Evolutionary conservation across 2,797 vertebrate species (phyloP), one percentile per base, ranked within the genome.

Genomic region (Lithobates sylvaticus): DNA sequence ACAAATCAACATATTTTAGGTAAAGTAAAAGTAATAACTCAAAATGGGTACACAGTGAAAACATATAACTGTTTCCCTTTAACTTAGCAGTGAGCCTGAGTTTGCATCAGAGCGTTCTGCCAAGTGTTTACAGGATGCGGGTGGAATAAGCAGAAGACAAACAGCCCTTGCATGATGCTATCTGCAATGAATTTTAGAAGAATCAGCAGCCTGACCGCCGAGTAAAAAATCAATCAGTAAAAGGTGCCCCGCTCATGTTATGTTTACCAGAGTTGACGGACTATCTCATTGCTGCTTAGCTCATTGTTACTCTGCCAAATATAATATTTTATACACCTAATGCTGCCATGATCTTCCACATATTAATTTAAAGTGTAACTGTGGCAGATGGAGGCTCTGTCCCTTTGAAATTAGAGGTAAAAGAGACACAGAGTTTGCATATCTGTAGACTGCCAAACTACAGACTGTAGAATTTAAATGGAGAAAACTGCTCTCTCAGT

Each of bases 221-320:
- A 32, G n/a, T 58, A 81, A 23, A 39, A 61, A 81, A 81, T 58
- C 42, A 73, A 81, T 72, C 77, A 50, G 4, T 15, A 10, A 21
- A 15, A 50, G 44, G 26, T 29, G 7, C 10, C 69, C 36, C 54
- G 50, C 47, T 34, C 69, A 36, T 29, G 27, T 81, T 4, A 10
- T 34, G 50, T 61, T 81, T 61, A 71, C 47, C 36, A 15, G 42
- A 61, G 29, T 26, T 81, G 68, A 81, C 69, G 39, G 67, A 26
- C 44, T 72, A 61, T 18, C 54, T 61, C 54, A 61, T 61, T 23
- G 54, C 21, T 85, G 58, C 5, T 78, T 74, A 26, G 36, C 84
- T 67, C 70, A 85, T 74, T 74, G 76, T 34, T 71, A 74, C 34
- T 32, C 54, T 85, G 76, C 70, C 76, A 74, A 67, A 13, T 76